Evolutionary conservation across 2,888 invertebrate genomes (phyloP).

Genomic region (Lycophotia porphyrea): DNA sequence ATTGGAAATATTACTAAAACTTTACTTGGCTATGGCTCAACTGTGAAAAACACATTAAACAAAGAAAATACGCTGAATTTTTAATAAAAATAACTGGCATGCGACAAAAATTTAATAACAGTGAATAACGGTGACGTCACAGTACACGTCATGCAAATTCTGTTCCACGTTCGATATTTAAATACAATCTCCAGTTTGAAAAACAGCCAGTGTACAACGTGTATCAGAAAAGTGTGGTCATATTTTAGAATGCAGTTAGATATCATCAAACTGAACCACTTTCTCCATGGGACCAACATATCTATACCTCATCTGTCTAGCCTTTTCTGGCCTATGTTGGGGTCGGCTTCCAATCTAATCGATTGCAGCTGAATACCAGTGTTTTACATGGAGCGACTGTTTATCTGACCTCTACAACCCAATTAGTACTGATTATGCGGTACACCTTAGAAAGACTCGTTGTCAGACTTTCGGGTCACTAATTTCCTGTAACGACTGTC

Average conservation of each 20-base stretch:
- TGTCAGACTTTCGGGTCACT: too few species aligned
- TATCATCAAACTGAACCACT: background rate
- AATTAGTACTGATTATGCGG: too few species aligned
- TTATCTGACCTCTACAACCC: too few species aligned
- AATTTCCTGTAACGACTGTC: too few species aligned
- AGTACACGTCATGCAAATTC: constrained; percentile 31
- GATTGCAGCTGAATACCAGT: too few species aligned
- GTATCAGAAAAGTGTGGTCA: background rate
- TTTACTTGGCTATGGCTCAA: background rate
- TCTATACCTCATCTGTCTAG: background rate
- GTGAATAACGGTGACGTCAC: constrained; percentile 1
- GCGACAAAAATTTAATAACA: constrained; percentile 5
- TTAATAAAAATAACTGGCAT: constrained; percentile 10
- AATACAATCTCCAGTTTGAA: background rate
- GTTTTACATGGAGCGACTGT: too few species aligned
- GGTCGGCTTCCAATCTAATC: too few species aligned
- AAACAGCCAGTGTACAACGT: background rate
- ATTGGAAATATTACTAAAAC: background rate
- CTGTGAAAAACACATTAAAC: background rate
- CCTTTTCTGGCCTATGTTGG: too few species aligned
- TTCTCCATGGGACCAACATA: background rate
- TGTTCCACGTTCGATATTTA: constrained; percentile 33
- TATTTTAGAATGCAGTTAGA: background rate
- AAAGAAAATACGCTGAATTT: background rate
- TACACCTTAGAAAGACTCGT: too few species aligned